Evolutionary conservation across 2,113 vertebrate genomes (phyloP).

Genomic region (Gorilla gorilla): DNA sequence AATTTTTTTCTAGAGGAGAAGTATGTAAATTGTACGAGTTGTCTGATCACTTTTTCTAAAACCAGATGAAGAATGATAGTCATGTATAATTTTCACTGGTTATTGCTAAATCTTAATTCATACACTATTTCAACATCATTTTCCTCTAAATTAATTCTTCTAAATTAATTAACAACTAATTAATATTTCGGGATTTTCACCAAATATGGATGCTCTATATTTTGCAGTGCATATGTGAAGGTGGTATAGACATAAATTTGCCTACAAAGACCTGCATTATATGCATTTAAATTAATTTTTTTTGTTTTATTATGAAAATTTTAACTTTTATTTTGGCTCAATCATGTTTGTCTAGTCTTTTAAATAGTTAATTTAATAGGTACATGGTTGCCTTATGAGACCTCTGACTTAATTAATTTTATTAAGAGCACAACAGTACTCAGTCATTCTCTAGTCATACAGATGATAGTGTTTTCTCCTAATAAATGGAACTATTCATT

Average conservation of each 20-base stretch:
- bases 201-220: neutral
- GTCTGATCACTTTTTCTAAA: neutral
- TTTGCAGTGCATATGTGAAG: neutral
- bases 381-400: neutral
- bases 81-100: neutral
- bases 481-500: neutral
- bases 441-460: neutral
- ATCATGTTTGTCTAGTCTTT: neutral
- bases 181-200: neutral
- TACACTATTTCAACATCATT: neutral
- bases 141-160: neutral
- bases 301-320: neutral
- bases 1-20: neutral
- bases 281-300: slow-evolving; percentile 16
- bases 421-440: slow-evolving; percentile 2
- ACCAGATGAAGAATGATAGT: neutral
- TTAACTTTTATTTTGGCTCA: neutral
- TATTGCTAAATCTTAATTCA: neutral
- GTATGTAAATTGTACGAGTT: neutral
- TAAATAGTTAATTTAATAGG: neutral
- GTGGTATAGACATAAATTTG: neutral
- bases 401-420: slow-evolving; percentile 3
- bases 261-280: neutral
- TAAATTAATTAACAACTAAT: slow-evolving; percentile 7
- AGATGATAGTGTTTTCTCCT: neutral